phyloP scores from a whole-genome alignment of 2,797 vertebrate genomes.

The Etheostoma perlongum region DNA sequence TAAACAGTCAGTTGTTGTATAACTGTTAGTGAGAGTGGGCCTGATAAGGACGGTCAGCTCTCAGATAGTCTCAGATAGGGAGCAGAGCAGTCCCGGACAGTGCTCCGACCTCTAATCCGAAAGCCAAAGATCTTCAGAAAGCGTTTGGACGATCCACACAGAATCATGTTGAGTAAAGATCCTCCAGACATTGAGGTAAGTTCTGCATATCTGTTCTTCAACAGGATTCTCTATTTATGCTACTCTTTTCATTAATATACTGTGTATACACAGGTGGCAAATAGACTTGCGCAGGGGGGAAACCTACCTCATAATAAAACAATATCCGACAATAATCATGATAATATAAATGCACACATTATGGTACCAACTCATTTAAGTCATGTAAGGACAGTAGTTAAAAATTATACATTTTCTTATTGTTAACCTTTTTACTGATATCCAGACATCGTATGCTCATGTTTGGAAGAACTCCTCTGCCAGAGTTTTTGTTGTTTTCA shows the following conservation, averaged over 20 bases:
- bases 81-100: constrained; percentile 60
- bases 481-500: no score
- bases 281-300: neutral
- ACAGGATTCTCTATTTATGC: neutral
- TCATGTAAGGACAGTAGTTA: no score
- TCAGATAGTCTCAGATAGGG: neutral
- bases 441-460: neutral
- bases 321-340: no score
- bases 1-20: neutral
- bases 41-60: neutral
- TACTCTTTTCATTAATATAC: neutral
- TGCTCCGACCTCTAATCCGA: constrained; percentile 59
- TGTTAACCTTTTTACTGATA: neutral
- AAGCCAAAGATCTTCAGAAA: neutral
- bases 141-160: neutral
- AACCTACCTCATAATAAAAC: no score
- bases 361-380: neutral
- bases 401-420: neutral
- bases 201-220: neutral
- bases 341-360: neutral
- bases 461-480: neutral
- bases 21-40: neutral
- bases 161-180: constrained; percentile 77
- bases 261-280: no score
- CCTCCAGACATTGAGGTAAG: constrained; percentile 81